Base-by-base conservation (phyloP, 92 coral and sea anemone genomes). In the Siderastrea radians region DNA sequence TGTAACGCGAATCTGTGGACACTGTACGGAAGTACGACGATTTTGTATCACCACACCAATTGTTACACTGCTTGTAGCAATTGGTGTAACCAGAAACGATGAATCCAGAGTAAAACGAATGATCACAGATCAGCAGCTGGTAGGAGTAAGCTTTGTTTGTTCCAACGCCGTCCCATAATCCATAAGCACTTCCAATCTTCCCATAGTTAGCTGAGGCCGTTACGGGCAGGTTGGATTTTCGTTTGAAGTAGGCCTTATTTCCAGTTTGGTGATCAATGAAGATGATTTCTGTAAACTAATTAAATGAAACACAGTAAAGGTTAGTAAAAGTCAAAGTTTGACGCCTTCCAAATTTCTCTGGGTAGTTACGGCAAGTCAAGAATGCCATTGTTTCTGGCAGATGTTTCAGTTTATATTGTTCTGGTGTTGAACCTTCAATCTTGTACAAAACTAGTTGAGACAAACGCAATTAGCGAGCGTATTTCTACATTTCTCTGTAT, bases 81-180 rank as follows among this genome's bases (percentile, higher is more conserved):
- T 4, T 17, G n/a, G 82, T 75, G 61, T 49, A 83, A n/a, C 88
- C 92, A 44, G 92, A 83, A 54, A 88, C 68, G 38, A 81, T 62
- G 49, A 89, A 84, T 15, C 92, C 92, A 0, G 70, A 1, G 13
- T 65, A 83, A 49, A 67, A 49, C 3, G 70, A 12, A 46, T 12
- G 1, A 51, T 75, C 74, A 15, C 85, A 80, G 85, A 80, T 80
- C 57, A 81, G 8, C 38, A 81, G 68, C 77, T 81, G 86, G 16
- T 81, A 81, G 77, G 54, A 53, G 54, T 45, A 69, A 0, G 44
- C 45, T 17, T 3, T 53, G 63, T 7, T 49, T 43, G 68, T 52
- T 84, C 68, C 85, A 2, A 68, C 76, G 10, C 75, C 57, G 38
- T 81, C 54, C 85, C 85, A 81, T 54, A 81, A 69, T 68, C 85